A percentile compares a stretch with the other conserved stretches of the same genome.
Conservation (phyloP, 1,140 invertebrate species). For the Ephestia elutella region DNA sequence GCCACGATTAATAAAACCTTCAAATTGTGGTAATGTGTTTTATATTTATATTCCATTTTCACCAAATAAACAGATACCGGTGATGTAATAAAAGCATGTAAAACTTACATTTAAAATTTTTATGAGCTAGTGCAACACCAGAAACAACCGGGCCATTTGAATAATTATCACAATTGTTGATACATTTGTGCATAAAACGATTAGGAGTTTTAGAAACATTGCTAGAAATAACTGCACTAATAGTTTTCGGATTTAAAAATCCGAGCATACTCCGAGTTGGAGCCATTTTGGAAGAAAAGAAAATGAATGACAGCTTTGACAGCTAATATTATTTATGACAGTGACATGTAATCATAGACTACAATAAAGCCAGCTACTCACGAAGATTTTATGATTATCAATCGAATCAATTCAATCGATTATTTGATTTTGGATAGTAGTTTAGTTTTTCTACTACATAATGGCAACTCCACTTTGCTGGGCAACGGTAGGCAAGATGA, state of each 20-base stretch:
- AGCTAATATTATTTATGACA: constrained; percentile 4
- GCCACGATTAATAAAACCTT: background rate
- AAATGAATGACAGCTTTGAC: constrained; percentile 3
- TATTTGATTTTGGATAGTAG: constrained; percentile 7
- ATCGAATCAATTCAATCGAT: no score
- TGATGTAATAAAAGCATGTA: constrained; percentile 71
- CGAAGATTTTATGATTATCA: no score
- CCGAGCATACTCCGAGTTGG: constrained; percentile 68
- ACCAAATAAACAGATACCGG: background rate
- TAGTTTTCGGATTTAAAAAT: constrained; percentile 68
- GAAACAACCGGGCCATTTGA: constrained; percentile 33
- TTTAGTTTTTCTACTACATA: constrained; percentile 1
- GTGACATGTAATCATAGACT: constrained; percentile 1
- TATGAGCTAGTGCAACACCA: constrained; percentile 34
- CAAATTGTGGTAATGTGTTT: background rate
- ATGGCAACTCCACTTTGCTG: constrained; percentile 35
- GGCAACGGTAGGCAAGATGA: constrained; percentile 71
- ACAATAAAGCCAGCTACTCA: no score
- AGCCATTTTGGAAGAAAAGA: constrained; percentile 61
- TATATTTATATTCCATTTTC: background rate
- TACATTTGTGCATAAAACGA: constrained; percentile 60
- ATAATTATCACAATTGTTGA: constrained; percentile 58
- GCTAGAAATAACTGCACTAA: constrained; percentile 55
- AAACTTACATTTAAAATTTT: constrained; percentile 67
- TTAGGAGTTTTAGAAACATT: constrained; percentile 59